Base-by-base conservation (phyloP, 2,797 vertebrate genomes). In the Crocidura indochinensis region DNA sequence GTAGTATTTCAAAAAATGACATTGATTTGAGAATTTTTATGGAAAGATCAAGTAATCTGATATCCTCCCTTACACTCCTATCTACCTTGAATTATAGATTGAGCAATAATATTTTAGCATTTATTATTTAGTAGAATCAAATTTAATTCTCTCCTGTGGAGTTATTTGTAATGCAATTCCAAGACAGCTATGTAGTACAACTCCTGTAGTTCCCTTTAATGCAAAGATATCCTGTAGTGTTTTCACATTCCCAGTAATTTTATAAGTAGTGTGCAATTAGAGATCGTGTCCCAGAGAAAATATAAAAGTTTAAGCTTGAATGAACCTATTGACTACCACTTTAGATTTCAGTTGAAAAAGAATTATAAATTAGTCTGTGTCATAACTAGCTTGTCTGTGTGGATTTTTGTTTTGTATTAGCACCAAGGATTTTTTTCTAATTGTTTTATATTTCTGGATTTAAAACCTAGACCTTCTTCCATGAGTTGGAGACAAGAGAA, bases 341-440 rank as follows among this genome's bases (percentile, higher is more conserved):
- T 93, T 90, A 95, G 60, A 95, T 91, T 89, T 84, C 90, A 94
- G 47, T 78, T 95, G 85, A 96, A 94, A 95, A 90, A 84, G 22
- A 92, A 85, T 96, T 95, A 92, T 76, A 90, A 96, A 96, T 88
- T 96, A 87, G 73, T 64, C 85, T 93, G 2, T 60, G 0, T 93
- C 94, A 95, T 87, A 88, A 78, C 77, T 94, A 84, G 94, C 93
- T 49, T 38, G 20, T 24, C 19, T 92, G 51, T 92, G 77, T 85
- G 64, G 8, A 72, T 71, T 92, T 95, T 38, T 38, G 38, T 38
- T 85, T 78, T 38, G 22, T 90, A 46, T 81, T 67, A 22, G 20
- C 90, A 24, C 31, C 51, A 26, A 76, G 19, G n/a, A 49, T 77
- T 94, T 94, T 88, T 38, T 89, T 9, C 84, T 86, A 29, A 38